Evolutionary conservation across 2,113 vertebrate species (phyloP).

Genomic region (Brachirus orientalis): DNA sequence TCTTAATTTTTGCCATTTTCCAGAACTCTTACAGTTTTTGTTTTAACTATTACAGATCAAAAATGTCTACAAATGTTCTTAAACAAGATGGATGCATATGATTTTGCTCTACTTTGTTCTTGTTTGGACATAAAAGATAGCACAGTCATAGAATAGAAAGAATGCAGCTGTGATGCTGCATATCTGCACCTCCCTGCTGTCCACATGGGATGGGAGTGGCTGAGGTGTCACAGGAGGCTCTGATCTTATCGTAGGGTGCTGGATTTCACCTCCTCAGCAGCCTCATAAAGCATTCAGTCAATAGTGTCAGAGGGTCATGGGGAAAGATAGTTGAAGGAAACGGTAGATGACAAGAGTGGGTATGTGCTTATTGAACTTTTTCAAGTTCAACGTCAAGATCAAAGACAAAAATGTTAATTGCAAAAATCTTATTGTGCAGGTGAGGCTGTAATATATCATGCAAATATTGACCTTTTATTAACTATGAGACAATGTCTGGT

Average conservation of each 20-base stretch:
- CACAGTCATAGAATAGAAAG: slow-evolving; percentile 12
- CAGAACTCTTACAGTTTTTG: too few relatives aligned
- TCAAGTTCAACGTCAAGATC: slow-evolving; percentile 40
- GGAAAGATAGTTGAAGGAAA: slow-evolving; percentile 54
- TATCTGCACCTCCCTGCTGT: too few relatives aligned
- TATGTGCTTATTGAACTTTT: slow-evolving; percentile 27
- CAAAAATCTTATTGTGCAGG: background rate
- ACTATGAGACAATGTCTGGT: slow-evolving; percentile 2
- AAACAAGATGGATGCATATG: too few relatives aligned
- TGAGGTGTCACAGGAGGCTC: slow-evolving; percentile 56
- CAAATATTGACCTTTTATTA: slow-evolving; percentile 16
- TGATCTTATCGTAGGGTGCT: slow-evolving; percentile 88
- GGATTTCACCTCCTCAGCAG: slow-evolving; percentile 89
- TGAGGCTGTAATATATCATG: slow-evolving; percentile 4
- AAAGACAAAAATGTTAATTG: slow-evolving; percentile 39
- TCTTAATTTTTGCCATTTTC: too few relatives aligned
- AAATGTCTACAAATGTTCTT: too few relatives aligned
- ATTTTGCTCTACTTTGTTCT: too few relatives aligned
- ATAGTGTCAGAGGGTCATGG: slow-evolving; percentile 78
- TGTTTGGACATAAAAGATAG: background rate
- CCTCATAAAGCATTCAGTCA: slow-evolving; percentile 86
- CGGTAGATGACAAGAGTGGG: slow-evolving; percentile 53
- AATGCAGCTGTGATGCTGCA: slow-evolving; percentile 1
- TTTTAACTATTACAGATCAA: too few relatives aligned
- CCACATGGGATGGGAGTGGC: slow-evolving; percentile 58